A percentile compares a stretch with the other conserved stretches of the same genome.
phyloP scores from a whole-genome alignment of 2,113 vertebrate species.

The Mormoops blainvillei region DNA sequence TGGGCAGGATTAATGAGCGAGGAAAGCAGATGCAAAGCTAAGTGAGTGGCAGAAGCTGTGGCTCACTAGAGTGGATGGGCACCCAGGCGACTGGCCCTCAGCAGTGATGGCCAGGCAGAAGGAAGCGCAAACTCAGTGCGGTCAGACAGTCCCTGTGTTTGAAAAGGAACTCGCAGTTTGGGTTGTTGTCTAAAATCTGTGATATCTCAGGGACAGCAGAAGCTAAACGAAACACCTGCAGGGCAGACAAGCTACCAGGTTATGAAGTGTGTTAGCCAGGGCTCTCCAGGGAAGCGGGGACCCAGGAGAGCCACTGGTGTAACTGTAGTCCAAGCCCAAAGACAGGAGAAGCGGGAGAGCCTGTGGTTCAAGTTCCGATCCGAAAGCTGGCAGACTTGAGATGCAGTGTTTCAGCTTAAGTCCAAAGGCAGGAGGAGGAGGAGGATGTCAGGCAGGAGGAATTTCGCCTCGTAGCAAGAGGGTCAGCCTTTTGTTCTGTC shows the following conservation, averaged over 20 bases:
- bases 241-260: background rate
- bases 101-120: background rate
- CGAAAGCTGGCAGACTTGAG: background rate
- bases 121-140: background rate
- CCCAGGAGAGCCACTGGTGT: background rate
- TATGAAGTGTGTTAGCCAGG: background rate
- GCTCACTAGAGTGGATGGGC: background rate
- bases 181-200: background rate
- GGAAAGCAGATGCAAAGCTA: background rate
- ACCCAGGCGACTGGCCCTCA: background rate
- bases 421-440: background rate
- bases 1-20: background rate
- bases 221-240: background rate
- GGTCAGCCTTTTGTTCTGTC: background rate
- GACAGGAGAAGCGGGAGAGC: background rate
- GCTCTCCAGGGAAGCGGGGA: background rate
- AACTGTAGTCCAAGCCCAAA: background rate
- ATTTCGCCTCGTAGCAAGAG: no score
- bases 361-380: background rate
- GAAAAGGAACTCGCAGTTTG: background rate
- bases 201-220: background rate
- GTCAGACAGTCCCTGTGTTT: background rate
- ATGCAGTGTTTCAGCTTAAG: background rate
- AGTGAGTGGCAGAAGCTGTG: background rate
- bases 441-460: no score